Evolutionary conservation across 2,888 invertebrate species (phyloP).

Genomic region (Heliconius hortense): DNA sequence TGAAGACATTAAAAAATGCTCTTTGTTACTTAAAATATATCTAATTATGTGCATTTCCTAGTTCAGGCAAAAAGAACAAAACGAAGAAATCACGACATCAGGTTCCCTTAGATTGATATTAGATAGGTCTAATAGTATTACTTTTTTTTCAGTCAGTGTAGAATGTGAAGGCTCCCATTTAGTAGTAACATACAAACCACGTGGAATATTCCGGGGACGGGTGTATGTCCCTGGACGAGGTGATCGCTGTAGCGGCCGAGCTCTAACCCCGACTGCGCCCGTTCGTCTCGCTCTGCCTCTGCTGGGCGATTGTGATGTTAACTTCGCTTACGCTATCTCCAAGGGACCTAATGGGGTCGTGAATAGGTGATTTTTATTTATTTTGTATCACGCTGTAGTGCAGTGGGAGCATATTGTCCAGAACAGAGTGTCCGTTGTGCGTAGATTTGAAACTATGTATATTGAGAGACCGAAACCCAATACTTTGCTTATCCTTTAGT

Average conservation of each 20-base stretch:
- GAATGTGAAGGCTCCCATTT: constrained; percentile 87
- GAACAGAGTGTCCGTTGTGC: too few species aligned
- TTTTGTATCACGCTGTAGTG: not conserved
- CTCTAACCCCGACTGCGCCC: constrained; percentile 68
- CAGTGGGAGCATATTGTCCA: too few species aligned
- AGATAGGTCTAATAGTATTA: not conserved
- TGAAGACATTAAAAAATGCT: too few species aligned
- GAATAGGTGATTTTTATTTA: constrained; percentile 66
- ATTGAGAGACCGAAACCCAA: too few species aligned
- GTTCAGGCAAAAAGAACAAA: too few species aligned
- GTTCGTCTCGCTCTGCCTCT: constrained; percentile 84
- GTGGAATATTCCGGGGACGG: constrained; percentile 85
- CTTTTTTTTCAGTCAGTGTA: constrained; percentile 86
- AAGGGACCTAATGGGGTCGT: constrained; percentile 69
- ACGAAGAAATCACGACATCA: too few species aligned
- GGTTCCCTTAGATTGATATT: too few species aligned
- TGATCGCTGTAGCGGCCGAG: constrained; percentile 85
- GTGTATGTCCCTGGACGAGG: constrained; percentile 91
- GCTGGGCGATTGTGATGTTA: constrained; percentile 81
- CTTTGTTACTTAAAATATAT: too few species aligned
- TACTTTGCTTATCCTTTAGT: too few species aligned
- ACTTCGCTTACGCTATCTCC: constrained; percentile 77
- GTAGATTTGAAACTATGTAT: too few species aligned
- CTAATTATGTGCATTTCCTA: too few species aligned
- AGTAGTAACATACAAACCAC: constrained; percentile 85